Conservation (phyloP, 2,888 invertebrate genomes). For the Steromphala cineraria region DNA sequence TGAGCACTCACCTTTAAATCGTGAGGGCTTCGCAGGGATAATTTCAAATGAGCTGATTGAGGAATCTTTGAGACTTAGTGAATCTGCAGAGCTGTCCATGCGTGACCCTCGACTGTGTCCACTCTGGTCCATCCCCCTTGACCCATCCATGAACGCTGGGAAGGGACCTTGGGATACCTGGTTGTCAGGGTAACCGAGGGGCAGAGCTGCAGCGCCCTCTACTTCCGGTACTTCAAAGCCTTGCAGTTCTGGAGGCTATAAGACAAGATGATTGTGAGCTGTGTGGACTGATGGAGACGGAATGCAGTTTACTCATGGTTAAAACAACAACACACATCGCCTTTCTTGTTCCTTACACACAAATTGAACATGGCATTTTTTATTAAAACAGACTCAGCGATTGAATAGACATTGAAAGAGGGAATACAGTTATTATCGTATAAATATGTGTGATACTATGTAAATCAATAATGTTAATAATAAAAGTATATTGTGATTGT, state of each 20-base stretch:
- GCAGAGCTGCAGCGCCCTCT: constrained; percentile 9
- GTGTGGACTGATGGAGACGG: background rate
- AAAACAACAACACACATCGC: too few relatives aligned
- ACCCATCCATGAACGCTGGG: constrained; percentile 6
- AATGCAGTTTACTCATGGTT: too few relatives aligned
- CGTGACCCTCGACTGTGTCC: background rate
- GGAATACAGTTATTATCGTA: too few relatives aligned
- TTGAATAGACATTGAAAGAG: too few relatives aligned
- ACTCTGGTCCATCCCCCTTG: background rate
- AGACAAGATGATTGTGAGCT: background rate
- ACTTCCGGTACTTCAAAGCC: background rate
- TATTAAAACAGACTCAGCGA: too few relatives aligned
- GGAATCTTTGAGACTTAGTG: constrained; percentile 1
- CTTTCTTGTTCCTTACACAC: too few relatives aligned
- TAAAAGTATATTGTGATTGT: too few relatives aligned
- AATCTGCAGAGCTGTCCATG: constrained; percentile 16
- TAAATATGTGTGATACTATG: too few relatives aligned
- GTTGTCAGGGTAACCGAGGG: background rate
- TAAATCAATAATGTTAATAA: too few relatives aligned
- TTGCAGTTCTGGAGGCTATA: background rate
- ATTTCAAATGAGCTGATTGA: constrained; percentile 21
- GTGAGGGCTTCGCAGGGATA: constrained; percentile 10
- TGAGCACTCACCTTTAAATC: background rate
- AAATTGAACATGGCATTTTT: too few relatives aligned
- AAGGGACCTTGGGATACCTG: background rate